A percentile compares a stretch with the other conserved stretches of the same genome.
Evolutionary conservation across 1,140 invertebrate genomes (phyloP).

Genomic region (Musca domestica): DNA sequence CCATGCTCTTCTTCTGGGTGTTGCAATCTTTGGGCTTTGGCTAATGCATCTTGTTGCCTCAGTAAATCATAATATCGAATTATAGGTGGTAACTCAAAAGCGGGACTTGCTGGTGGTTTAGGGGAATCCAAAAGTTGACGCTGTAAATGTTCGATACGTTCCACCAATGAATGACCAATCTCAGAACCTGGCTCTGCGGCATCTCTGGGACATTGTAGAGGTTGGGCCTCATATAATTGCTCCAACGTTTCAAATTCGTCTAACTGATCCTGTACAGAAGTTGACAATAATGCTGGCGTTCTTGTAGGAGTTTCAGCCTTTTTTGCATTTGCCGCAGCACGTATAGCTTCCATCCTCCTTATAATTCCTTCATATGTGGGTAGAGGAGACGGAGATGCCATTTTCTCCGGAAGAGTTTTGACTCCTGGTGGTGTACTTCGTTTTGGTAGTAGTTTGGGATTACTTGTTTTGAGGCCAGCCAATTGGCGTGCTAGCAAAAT

Average conservation of each 20-base stretch:
- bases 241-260: constrained; percentile 5
- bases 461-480: neutral
- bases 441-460: neutral
- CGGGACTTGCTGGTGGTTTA: neutral
- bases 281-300: neutral
- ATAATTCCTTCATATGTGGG: neutral
- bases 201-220: no score
- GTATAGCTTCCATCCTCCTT: neutral
- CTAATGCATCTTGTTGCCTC: neutral
- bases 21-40: no score
- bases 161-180: no score
- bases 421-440: neutral
- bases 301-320: neutral
- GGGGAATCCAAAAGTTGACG: neutral
- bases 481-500: neutral
- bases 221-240: neutral
- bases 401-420: neutral
- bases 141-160: neutral
- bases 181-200: no score
- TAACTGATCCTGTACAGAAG: neutral
- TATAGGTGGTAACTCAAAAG: neutral
- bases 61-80: neutral
- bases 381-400: neutral
- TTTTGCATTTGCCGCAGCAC: no score
- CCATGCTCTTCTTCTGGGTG: no score